Evolutionary conservation across 2,888 invertebrate species (phyloP), one percentile per base, ranked within the genome.

Genomic region (Volucella inanis): DNA sequence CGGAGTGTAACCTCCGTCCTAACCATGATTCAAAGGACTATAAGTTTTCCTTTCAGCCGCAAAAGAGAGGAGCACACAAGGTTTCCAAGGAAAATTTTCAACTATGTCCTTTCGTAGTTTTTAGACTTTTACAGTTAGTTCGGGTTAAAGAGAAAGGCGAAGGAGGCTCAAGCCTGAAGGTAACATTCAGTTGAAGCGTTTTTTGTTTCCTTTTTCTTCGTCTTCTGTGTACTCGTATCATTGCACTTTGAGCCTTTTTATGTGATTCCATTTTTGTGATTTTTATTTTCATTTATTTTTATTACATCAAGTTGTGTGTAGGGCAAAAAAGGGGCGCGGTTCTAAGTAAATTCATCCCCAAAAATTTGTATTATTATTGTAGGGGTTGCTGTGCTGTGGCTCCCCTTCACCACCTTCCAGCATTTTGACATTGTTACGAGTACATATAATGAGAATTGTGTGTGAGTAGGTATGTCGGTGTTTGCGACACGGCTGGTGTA

Each of bases 331-430:
- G 77, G 82, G 79, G 85, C 85, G 81, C 77, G 85, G 81, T 82
- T 49, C 76, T 54, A 82, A 82, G 82, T 77, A 74, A 86, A 82
- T 72, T 86, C 85, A 86, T 77, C 82, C 82, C 82, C 82, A 77
- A 82, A 82, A 86, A 82, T 71, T 31, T 31, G 43, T 85, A 47
- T 76, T 71, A 75, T 80, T 75, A 70, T 84, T 76, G 55, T 47
- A 62, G 80, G 79, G 80, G 71, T 78, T 74, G 78, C 41, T 43
- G 59, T 57, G 22, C 55, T 57, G 38, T 18, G 38, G 39, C 14
- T 54, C 47, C 50, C 52, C 45, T 31, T 61, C 47, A 67, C 31
- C 15, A 41, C n/a, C 45, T 0, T 31, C 6, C 3, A 22, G 22
- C 1, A 50, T 11, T 62, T 41, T 72, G 14, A 52, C 8, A 47